Conservation (phyloP, 1,140 invertebrate species). For the Trachelipus rathkii region DNA sequence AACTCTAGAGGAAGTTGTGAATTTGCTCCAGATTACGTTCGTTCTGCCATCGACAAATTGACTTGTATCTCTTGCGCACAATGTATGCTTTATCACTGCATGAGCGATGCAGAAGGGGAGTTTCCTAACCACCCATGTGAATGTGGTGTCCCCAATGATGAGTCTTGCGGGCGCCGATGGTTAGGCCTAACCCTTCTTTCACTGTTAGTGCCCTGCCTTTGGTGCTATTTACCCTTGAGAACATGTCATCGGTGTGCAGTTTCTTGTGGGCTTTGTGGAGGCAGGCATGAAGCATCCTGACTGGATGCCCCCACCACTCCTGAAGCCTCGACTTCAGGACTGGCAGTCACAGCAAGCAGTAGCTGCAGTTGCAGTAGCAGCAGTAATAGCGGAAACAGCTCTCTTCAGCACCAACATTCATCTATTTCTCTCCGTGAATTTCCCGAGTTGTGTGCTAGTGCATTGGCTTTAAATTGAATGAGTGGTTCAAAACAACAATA, state of each 20-base stretch:
- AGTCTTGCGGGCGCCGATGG: slow-evolving; percentile 61
- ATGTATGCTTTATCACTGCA: slow-evolving; percentile 88
- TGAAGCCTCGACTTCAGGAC: not conserved
- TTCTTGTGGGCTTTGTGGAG: slow-evolving; percentile 55
- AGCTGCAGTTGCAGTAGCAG: not conserved
- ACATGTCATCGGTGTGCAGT: slow-evolving; percentile 69
- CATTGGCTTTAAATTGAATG: not conserved
- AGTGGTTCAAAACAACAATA: too few species aligned
- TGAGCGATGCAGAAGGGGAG: slow-evolving; percentile 72
- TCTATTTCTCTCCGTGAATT: not conserved
- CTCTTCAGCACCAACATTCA: not conserved
- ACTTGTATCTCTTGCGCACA: slow-evolving; percentile 79
- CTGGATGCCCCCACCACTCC: not conserved
- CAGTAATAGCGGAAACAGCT: not conserved
- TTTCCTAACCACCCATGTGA: slow-evolving; percentile 70
- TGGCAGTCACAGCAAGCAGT: not conserved
- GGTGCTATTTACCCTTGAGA: slow-evolving; percentile 82
- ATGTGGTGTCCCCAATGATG: slow-evolving; percentile 52
- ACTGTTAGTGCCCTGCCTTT: slow-evolving; percentile 84
- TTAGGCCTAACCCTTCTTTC: slow-evolving; percentile 77
- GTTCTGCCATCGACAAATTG: slow-evolving; percentile 71
- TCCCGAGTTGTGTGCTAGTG: not conserved
- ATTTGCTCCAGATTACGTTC: slow-evolving; percentile 79
- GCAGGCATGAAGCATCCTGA: slow-evolving; percentile 52
- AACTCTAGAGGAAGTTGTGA: slow-evolving; percentile 80